Conservation (phyloP, 2,113 vertebrate species). For the Lepisosteus osseus region DNA sequence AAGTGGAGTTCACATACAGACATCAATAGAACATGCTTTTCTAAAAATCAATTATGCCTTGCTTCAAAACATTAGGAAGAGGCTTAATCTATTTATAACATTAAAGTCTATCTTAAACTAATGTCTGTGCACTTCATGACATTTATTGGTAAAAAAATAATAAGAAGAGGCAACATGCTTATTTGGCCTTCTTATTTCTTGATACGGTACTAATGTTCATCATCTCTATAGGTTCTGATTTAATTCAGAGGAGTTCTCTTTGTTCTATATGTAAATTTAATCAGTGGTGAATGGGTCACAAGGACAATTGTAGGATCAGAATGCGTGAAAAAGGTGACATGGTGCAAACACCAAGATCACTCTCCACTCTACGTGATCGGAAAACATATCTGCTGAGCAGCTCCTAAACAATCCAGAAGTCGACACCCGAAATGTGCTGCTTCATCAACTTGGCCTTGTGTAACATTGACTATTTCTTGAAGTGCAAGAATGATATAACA, state of each 20-base stretch:
- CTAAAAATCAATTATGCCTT: too few relatives aligned
- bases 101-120: too few relatives aligned
- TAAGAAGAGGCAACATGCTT: too few relatives aligned
- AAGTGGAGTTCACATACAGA: too few relatives aligned
- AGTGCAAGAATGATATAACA: neutral
- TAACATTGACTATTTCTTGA: neutral
- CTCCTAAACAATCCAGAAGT: neutral
- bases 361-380: neutral
- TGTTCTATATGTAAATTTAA: neutral
- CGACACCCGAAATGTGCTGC: neutral
- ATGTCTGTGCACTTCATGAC: too few relatives aligned
- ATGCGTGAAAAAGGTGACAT: neutral
- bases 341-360: neutral
- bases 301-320: neutral
- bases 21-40: too few relatives aligned
- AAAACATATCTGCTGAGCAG: neutral
- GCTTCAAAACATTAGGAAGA: too few relatives aligned
- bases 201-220: neutral
- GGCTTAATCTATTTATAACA: too few relatives aligned
- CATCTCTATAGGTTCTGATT: neutral
- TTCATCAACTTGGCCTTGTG: neutral
- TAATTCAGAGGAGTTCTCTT: neutral
- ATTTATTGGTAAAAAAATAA: too few relatives aligned
- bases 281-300: neutral
- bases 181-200: too few relatives aligned